Conservation (phyloP, 2,888 invertebrate species). For the Stenolophus ochropezus region DNA sequence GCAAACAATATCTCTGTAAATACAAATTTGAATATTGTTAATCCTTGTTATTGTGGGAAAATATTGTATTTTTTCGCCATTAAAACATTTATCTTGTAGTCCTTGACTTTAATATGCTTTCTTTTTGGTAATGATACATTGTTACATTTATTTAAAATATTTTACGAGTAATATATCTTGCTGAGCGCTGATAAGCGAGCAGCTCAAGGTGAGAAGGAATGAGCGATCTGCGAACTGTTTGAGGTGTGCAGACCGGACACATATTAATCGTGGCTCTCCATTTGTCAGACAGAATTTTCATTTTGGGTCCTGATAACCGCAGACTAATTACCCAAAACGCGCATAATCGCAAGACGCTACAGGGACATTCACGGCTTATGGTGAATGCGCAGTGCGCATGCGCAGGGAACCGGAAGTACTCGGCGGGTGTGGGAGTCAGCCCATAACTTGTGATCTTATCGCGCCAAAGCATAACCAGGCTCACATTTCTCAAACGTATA, state of each 20-base stretch:
- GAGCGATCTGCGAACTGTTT: neutral
- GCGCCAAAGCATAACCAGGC: conserved; percentile 70
- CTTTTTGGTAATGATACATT: conserved; percentile 14
- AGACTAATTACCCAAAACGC: conserved; percentile 46
- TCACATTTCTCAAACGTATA: conserved; percentile 71
- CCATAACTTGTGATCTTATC: conserved; percentile 72
- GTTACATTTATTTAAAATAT: conserved; percentile 43
- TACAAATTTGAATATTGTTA: neutral
- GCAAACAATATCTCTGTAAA: too few species aligned
- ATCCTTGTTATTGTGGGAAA: neutral
- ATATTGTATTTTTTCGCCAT: neutral
- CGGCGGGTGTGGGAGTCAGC: conserved; percentile 70
- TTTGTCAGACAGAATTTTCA: conserved; percentile 55
- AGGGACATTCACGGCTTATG: conserved; percentile 3
- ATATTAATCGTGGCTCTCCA: conserved; percentile 41
- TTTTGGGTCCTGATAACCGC: conserved; percentile 54
- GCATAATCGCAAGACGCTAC: conserved; percentile 40
- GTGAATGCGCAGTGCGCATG: conserved; percentile 29
- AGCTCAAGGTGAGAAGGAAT: conserved; percentile 13
- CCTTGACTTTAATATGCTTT: neutral
- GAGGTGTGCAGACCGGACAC: conserved; percentile 34
- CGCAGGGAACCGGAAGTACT: conserved; percentile 69
- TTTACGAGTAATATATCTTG: conserved; percentile 20
- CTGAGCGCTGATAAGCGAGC: neutral
- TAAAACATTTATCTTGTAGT: conserved; percentile 1